These are phyloP conservation scores for Nyctalus aviator DNA, from an alignment of 2,797 vertebrate genomes.

Conservation along the genomic window DNA sequence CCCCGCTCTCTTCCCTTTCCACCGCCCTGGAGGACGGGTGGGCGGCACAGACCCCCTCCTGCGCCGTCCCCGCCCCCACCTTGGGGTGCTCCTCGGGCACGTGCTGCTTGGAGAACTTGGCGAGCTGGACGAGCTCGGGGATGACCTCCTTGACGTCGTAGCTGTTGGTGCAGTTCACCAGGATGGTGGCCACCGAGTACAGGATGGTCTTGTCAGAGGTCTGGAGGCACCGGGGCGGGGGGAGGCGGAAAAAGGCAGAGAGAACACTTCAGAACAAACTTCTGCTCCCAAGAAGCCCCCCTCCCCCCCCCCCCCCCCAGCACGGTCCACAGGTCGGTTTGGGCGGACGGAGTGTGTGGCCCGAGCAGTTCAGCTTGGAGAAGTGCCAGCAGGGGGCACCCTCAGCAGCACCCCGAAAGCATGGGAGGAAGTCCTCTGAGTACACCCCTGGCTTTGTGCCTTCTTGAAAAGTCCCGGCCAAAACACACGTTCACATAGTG, in stretches of 20 bases:
- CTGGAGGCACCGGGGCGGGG: slow-evolving; percentile 81
- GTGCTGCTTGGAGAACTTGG: slow-evolving; percentile 98
- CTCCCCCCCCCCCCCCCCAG: background rate
- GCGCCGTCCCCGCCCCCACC: slow-evolving; percentile 84
- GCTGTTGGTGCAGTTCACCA: slow-evolving; percentile 98
- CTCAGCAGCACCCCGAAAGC: background rate
- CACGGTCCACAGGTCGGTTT: background rate
- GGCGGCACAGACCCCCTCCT: background rate
- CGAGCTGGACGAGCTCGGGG: slow-evolving; percentile 96
- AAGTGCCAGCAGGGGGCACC: no score
- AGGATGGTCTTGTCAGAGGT: slow-evolving; percentile 96
- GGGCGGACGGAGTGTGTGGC: background rate
- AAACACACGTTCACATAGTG: background rate
- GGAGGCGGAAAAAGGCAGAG: background rate
- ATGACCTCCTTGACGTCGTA: slow-evolving; percentile 97
- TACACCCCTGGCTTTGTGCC: background rate
- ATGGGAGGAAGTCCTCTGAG: background rate
- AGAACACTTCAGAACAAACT: background rate
- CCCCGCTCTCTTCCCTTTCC: fast-evolving
- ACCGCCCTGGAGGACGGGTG: no score
- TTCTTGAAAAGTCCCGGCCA: background rate
- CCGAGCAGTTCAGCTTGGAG: background rate
- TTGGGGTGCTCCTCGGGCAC: slow-evolving; percentile 98
- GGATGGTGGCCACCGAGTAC: slow-evolving; percentile 94
- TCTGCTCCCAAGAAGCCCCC: background rate